Base-by-base conservation (phyloP, 2,888 invertebrate species). In the Nineta flava region DNA sequence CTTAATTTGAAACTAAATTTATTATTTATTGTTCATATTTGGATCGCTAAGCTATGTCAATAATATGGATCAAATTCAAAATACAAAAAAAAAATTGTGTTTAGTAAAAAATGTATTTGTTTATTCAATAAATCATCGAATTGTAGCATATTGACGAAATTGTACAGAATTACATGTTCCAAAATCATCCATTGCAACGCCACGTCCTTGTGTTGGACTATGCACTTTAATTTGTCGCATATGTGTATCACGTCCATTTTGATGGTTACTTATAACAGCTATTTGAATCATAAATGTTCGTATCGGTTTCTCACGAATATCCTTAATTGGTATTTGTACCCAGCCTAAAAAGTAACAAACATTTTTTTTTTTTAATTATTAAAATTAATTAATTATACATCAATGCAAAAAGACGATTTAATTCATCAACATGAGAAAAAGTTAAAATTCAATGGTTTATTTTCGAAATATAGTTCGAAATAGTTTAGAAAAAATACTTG, bases 191-290 rank as follows among this genome's bases (percentile, higher is more conserved):
- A 83, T 70, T 12, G 82, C 73, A 58, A 78, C 74, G 46, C 77
- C 76, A 44, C 77, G 73, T 50, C 75, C 72, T 61, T 81, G 79
- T 59, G 72, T 75, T 0, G 95, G 94, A 46, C 95, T 93, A 64
- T 95, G 91, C 49, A 97, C 85, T 69, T 94, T 91, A 52, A 97
- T 94, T 67, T 94, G 94, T 49, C 97, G 75, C 79, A 99, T 88
- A 62, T 99, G 99, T 1, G 97, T 97, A 63, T 99, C 99, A 53
- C 99, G 71, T 3, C 99, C 99, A 70, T 97, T 99, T 66, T 99
- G 99, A 68, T 99, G 99, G 68, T 99, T 99, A 57, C 93, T 92
- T 44, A 96, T 79, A 1, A 96, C 91, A 15, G 94, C 94, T 57
- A 96, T 87, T 69, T 96, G 95, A 49, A 96, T 81, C 87, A 94